These are phyloP conservation scores for Phacellophora camtschatica DNA, from an alignment of 30 jellyfish, hydroid and myxozoan genomes.

Conservation along the genomic window DNA sequence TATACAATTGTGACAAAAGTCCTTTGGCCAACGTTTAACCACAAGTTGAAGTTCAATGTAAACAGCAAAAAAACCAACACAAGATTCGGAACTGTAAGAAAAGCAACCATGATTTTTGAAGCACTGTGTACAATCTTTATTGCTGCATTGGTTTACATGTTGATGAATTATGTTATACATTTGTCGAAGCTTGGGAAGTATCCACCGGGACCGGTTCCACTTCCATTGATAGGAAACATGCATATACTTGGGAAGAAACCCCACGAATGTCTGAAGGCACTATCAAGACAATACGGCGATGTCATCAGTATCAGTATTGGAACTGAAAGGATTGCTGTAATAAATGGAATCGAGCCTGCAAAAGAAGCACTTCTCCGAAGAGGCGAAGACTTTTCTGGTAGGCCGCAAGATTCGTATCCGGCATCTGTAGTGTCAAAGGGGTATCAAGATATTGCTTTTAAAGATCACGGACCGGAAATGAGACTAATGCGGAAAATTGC, in stretches of 20 bases:
- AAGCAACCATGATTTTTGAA: slow-evolving; percentile 51
- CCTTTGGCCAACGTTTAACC: no score
- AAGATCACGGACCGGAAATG: slow-evolving; percentile 61
- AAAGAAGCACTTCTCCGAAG: slow-evolving; percentile 37
- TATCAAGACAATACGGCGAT: slow-evolving; percentile 53
- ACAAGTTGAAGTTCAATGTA: no score
- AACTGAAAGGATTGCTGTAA: slow-evolving; percentile 41
- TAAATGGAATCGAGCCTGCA: slow-evolving; percentile 49
- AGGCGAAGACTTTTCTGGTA: slow-evolving; percentile 75
- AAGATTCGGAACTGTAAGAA: no score
- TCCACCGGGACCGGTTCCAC: slow-evolving; percentile 95
- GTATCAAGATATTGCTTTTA: slow-evolving; percentile 55
- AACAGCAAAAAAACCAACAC: no score
- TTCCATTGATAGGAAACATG: slow-evolving; percentile 88
- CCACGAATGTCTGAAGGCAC: slow-evolving; percentile 34
- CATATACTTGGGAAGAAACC: slow-evolving; percentile 62
- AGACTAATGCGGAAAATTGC: slow-evolving; percentile 59
- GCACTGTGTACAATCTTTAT: neutral
- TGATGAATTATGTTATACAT: slow-evolving; percentile 41
- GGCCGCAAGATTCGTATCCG: slow-evolving; percentile 62
- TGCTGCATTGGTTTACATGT: slow-evolving; percentile 30
- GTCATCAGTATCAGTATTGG: slow-evolving; percentile 57
- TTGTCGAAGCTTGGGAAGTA: slow-evolving; percentile 23
- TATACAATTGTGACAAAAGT: no score
- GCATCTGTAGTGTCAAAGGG: slow-evolving; percentile 34